These are phyloP conservation scores for Ictidomys tridecemlineatus DNA, from an alignment of 2,113 vertebrate genomes.

Conservation along the genomic window DNA sequence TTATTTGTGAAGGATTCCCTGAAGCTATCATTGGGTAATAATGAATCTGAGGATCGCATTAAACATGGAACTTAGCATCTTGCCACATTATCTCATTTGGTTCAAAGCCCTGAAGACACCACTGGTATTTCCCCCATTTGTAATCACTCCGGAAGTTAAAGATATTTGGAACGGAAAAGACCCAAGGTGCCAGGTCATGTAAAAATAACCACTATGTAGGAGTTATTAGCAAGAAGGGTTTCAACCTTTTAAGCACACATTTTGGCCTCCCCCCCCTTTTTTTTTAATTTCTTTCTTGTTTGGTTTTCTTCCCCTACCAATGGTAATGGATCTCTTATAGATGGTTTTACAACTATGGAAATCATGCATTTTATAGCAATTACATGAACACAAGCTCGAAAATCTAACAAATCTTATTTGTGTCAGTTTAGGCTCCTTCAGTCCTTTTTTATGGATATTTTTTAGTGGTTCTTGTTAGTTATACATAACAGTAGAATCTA, in stretches of 20 bases:
- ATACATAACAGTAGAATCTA: no score
- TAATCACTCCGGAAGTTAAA: slow-evolving; percentile 85
- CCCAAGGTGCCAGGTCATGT: not conserved
- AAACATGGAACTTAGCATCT: slow-evolving; percentile 89
- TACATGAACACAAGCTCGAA: not conserved
- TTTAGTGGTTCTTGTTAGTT: no score
- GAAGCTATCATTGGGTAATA: slow-evolving; percentile 82
- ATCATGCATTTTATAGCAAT: slow-evolving; percentile 21
- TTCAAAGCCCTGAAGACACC: slow-evolving; percentile 89
- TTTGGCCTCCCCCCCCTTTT: not conserved
- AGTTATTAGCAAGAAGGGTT: not conserved
- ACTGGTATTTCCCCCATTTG: slow-evolving; percentile 86
- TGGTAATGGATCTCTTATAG: not conserved
- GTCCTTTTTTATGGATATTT: not conserved
- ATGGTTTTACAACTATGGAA: slow-evolving; percentile 14
- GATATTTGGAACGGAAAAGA: slow-evolving; percentile 81
- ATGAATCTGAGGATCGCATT: slow-evolving; percentile 89
- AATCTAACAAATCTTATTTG: not conserved
- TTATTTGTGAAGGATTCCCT: slow-evolving; percentile 85
- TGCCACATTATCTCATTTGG: slow-evolving; percentile 90
- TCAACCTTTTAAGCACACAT: not conserved
- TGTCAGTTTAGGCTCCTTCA: not conserved
- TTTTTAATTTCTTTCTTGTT: not conserved
- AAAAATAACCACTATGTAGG: not conserved
- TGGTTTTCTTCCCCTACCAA: not conserved